These are phyloP conservation scores for Branchinecta sandiegonensis DNA, from an alignment of 2,888 invertebrate species.

Conservation along the genomic window DNA sequence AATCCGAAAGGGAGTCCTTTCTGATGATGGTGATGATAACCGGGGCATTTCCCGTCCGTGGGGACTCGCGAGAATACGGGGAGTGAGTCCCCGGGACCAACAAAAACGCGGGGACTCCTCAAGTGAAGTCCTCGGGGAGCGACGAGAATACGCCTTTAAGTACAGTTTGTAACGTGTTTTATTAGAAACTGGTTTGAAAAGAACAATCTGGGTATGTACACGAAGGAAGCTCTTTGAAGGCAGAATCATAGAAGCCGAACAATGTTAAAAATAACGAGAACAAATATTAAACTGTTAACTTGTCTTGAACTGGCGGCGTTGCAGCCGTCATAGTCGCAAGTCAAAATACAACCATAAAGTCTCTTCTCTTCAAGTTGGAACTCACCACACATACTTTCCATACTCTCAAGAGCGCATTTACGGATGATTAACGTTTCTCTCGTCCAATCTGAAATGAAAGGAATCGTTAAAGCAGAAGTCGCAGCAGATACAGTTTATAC, in stretches of 20 bases:
- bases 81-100: too few relatives aligned
- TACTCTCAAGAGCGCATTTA: conserved; percentile 32
- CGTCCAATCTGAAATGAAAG: conserved; percentile 31
- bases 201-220: neutral
- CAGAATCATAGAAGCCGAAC: neutral
- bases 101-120: too few relatives aligned
- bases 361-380: conserved; percentile 37
- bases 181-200: neutral
- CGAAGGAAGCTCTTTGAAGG: conserved; percentile 8
- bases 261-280: neutral
- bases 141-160: too few relatives aligned
- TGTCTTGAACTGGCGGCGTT: conserved; percentile 31
- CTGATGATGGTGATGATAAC: too few relatives aligned
- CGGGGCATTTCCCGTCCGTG: too few relatives aligned
- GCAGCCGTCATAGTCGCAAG: conserved; percentile 40
- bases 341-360: conserved; percentile 40
- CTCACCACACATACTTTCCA: conserved; percentile 39
- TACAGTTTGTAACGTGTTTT: too few relatives aligned
- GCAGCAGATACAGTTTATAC: too few relatives aligned
- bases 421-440: conserved; percentile 37
- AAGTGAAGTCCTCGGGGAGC: too few relatives aligned
- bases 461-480: too few relatives aligned
- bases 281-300: neutral
- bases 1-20: too few relatives aligned
- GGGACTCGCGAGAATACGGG: too few relatives aligned